These are phyloP conservation scores for Diadumene lineata DNA, from an alignment of 92 coral and sea anemone species.

Conservation along the genomic window DNA sequence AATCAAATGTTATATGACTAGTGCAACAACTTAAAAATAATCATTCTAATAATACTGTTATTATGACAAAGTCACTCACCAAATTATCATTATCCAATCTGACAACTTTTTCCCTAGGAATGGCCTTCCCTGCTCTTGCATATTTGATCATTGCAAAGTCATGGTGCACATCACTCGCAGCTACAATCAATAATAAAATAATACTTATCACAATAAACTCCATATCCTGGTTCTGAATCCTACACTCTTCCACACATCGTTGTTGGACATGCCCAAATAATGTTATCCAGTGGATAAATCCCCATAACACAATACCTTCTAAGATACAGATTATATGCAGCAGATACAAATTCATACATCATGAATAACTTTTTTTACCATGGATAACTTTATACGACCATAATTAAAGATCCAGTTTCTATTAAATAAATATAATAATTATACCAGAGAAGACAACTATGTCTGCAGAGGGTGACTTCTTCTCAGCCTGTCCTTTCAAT, in stretches of 20 bases:
- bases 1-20: no score
- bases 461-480: conserved; percentile 2
- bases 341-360: no score
- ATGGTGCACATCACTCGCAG: conserved; percentile 76
- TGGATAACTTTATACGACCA: background rate
- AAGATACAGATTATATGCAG: no score
- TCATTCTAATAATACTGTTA: background rate
- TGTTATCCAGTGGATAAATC: no score
- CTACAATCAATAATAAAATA: conserved; percentile 18
- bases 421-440: background rate
- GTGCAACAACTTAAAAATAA: background rate
- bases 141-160: conserved; percentile 90
- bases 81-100: conserved; percentile 75
- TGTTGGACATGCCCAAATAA: no score
- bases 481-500: conserved; percentile 13
- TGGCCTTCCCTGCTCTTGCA: conserved; percentile 83
- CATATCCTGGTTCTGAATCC: no score
- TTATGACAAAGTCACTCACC: conserved; percentile 40
- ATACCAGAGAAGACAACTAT: conserved; percentile 24
- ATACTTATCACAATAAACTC: background rate
- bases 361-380: no score
- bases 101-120: conserved; percentile 84
- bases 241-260: no score
- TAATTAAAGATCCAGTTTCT: background rate
- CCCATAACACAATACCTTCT: no score